Evolutionary conservation across 92 coral and sea anemone species (phyloP).

Genomic region (Desmophyllum pertusum): DNA sequence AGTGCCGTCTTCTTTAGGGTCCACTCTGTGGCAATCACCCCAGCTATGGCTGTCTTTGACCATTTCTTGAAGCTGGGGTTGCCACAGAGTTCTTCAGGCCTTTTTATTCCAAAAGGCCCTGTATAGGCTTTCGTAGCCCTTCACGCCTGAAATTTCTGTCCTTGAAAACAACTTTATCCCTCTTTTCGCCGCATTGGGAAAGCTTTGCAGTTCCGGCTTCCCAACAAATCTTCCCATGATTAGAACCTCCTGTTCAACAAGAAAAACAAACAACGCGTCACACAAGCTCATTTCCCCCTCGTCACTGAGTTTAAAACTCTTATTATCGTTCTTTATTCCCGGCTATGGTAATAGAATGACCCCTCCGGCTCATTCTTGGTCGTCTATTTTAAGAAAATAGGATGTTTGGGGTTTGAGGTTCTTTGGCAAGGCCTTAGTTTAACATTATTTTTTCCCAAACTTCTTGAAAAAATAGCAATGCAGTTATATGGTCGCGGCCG

Average conservation of each 20-base stretch:
- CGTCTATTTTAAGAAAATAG: no score
- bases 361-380: no score
- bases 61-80: constrained; percentile 4
- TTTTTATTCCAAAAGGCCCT: constrained; percentile 27
- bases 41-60: constrained; percentile 47
- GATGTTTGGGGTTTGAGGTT: no score
- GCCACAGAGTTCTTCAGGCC: constrained; percentile 25
- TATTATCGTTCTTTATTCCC: no score
- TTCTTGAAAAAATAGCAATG: no score
- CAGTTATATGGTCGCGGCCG: no score
- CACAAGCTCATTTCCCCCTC: no score
- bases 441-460: no score
- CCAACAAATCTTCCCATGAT: constrained; percentile 30
- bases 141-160: constrained; percentile 9
- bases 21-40: constrained; percentile 55
- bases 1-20: constrained; percentile 49
- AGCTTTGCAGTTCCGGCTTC: constrained; percentile 28
- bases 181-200: constrained; percentile 44
- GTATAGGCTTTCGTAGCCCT: constrained; percentile 40
- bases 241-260: constrained; percentile 23
- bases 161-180: constrained; percentile 24
- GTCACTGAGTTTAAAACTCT: no score
- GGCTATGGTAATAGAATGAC: no score
- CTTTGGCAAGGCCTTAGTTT: no score
- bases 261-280: background rate